A percentile compares a stretch with the other conserved stretches of the same genome.
Evolutionary conservation across 2,113 vertebrate species (phyloP).

Genomic region (Sinocyclocheilus rhinocerous): DNA sequence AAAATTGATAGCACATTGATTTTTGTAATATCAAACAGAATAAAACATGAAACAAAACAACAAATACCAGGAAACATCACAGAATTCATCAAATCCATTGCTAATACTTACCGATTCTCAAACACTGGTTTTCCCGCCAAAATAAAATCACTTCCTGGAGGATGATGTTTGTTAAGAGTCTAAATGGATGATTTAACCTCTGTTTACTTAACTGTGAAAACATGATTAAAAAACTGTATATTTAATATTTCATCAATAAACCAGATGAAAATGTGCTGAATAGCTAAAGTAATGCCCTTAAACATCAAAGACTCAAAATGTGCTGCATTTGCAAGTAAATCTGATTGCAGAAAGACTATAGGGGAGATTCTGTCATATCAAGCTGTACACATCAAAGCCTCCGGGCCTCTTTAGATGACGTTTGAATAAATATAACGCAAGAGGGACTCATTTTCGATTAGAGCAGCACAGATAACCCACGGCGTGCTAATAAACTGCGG

Average conservation of each 20-base stretch:
- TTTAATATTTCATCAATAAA: background rate
- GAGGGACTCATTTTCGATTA: background rate
- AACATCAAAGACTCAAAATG: conserved; percentile 6
- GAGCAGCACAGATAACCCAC: background rate
- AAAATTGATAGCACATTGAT: background rate
- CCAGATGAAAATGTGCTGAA: background rate
- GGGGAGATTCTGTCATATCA: conserved; percentile 8
- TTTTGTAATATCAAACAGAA: background rate
- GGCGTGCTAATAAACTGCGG: background rate
- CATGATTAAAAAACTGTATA: background rate
- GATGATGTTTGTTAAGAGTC: background rate
- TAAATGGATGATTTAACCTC: background rate
- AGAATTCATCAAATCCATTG: background rate
- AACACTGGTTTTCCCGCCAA: background rate
- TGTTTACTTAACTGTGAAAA: background rate
- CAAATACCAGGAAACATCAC: too few relatives aligned
- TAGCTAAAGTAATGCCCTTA: too few relatives aligned
- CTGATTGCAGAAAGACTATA: background rate
- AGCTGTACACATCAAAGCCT: background rate
- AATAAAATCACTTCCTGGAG: background rate
- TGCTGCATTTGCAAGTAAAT: conserved; percentile 8
- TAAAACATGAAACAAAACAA: background rate
- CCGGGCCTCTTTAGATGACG: background rate
- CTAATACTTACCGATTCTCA: background rate
- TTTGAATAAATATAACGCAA: conserved; percentile 3